These are phyloP conservation scores for Pherbina coryleti DNA, from an alignment of 2,888 invertebrate genomes.

Conservation along the genomic window DNA sequence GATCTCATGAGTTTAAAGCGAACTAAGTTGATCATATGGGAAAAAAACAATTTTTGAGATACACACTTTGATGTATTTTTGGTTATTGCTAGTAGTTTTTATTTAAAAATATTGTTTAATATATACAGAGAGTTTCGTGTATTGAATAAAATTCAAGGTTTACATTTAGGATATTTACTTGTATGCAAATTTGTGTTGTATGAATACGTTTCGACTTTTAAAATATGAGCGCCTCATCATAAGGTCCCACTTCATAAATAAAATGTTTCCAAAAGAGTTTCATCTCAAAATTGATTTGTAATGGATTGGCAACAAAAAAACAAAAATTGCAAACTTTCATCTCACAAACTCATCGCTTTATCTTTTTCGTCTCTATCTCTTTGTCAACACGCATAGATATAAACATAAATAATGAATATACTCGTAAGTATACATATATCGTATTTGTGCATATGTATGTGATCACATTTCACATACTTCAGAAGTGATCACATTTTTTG, in stretches of 20 bases:
- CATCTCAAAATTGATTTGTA: too few relatives aligned
- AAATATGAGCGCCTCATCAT: too few relatives aligned
- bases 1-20: conserved; percentile 17
- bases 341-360: too few relatives aligned
- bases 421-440: background rate
- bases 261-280: too few relatives aligned
- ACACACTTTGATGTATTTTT: background rate
- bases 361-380: too few relatives aligned
- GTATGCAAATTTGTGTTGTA: background rate
- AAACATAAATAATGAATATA: background rate
- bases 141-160: conserved; percentile 11
- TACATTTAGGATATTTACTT: background rate
- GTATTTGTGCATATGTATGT: background rate
- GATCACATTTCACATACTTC: too few relatives aligned
- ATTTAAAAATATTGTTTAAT: conserved; percentile 9
- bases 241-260: too few relatives aligned
- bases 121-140: conserved; percentile 4
- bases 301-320: too few relatives aligned
- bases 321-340: too few relatives aligned
- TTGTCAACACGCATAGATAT: too few relatives aligned
- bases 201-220: too few relatives aligned
- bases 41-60: background rate
- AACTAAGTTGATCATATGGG: background rate
- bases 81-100: conserved; percentile 5
- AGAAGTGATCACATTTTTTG: too few relatives aligned